These are phyloP conservation scores for Napeogenes inachia DNA, from an alignment of 2,888 invertebrate species.

Conservation along the genomic window DNA sequence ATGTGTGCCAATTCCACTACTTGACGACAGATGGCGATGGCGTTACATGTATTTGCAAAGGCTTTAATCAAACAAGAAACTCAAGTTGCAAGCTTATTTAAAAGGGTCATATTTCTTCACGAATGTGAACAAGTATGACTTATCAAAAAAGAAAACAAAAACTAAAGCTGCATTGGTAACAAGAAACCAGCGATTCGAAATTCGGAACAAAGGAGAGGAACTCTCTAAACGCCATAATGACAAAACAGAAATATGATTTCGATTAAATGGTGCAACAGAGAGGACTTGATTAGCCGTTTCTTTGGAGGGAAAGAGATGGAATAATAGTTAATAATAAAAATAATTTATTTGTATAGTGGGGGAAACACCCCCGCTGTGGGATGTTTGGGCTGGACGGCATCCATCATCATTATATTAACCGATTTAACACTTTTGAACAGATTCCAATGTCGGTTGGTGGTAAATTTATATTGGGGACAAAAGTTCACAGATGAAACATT, in stretches of 20 bases:
- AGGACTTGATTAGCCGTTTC: slow-evolving; percentile 44
- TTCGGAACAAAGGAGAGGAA: slow-evolving; percentile 73
- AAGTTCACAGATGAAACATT: slow-evolving; percentile 39
- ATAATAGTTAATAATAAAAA: slow-evolving; percentile 74
- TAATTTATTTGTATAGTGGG: slow-evolving; percentile 77
- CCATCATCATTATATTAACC: slow-evolving; percentile 78
- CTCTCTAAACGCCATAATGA: slow-evolving; percentile 75
- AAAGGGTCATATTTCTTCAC: slow-evolving; percentile 53
- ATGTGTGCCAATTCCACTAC: slow-evolving; percentile 48
- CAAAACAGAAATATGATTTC: slow-evolving; percentile 78
- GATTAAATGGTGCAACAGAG: slow-evolving; percentile 69
- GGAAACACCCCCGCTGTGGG: slow-evolving; percentile 77
- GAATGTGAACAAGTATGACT: slow-evolving; percentile 42
- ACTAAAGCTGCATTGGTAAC: slow-evolving; percentile 66
- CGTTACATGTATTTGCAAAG: slow-evolving; percentile 32
- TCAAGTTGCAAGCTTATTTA: slow-evolving; percentile 34
- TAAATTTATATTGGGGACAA: slow-evolving; percentile 45
- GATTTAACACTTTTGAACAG: slow-evolving; percentile 78
- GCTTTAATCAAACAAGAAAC: slow-evolving; percentile 32
- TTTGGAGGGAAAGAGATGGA: slow-evolving; percentile 57
- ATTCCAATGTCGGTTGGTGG: slow-evolving; percentile 64
- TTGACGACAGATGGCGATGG: slow-evolving; percentile 61
- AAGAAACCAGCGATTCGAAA: slow-evolving; percentile 70
- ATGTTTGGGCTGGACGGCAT: slow-evolving; percentile 71
- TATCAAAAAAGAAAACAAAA: slow-evolving; percentile 58